Base-by-base conservation (phyloP, 2,888 invertebrate species). In the Zygothrica quintamaculata region DNA sequence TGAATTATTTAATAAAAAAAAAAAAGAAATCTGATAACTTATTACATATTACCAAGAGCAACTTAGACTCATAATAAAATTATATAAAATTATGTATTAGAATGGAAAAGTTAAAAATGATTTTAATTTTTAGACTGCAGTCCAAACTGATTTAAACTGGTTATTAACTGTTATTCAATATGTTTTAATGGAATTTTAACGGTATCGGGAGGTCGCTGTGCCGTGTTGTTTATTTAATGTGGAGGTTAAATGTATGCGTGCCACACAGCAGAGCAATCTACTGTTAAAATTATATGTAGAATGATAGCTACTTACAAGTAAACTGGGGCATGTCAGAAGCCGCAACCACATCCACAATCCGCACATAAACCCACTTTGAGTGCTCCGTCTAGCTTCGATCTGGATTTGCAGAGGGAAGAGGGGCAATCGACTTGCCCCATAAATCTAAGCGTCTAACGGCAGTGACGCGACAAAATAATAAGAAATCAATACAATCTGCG, bases 401-500 rank as follows among this genome's bases (percentile, higher is more conserved):
- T n/a, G 39, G 18, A 16, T 33, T 13, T 56, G 8, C 0, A 15
- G 22, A 0, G 18, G 42, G 22, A 12, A 0, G 31, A 68, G 46
- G 51, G 29, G 55, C 56, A 56, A 72, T 66, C 34, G 55, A 13
- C 36, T 73, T 67, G 60, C 15, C 44, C 57, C 74, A 44, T 44
- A 44, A 44, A 44, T 44, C 44, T 44, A 2, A n/a, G 44, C 44
- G 26, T 31, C 42, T 61, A 58, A 40, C 43, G 61, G 50, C 40
- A 36, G 50, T 31, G 56, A 15, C 65, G 67, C 59, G 65, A 85
- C 68, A 73, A 79, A 85, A 81, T 81, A 81, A 81, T 81, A 79
- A 81, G 80, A 81, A 81, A 81, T 81, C 80, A 81, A 81, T 81
- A 81, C 80, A 81, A 81, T 82, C 80, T 85, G 84, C 85, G 80